Base-by-base conservation (phyloP, 2,113 vertebrate species). In the Marmota monax region DNA sequence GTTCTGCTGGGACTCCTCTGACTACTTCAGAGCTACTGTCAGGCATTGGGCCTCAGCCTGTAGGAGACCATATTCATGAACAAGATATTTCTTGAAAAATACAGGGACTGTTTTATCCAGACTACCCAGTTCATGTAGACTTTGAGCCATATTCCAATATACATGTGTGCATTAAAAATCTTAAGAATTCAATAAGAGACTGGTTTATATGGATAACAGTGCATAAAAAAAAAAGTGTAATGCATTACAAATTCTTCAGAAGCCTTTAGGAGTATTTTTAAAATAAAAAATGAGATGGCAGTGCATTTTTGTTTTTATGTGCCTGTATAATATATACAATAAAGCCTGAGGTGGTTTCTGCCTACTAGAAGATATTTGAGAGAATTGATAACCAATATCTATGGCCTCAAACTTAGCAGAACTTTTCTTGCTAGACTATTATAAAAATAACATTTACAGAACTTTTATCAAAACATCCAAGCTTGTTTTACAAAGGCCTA, bases 71-170 rank as follows among this genome's bases (percentile, higher is more conserved):
- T 84, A 61, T 65, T 84, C 16, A 67, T 61, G 48, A 76, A 48
- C 73, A 20, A 53, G 93, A 22, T 56, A 82, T 61, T 90, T 39
- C 58, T 76, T 76, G 58, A 94, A 82, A 93, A 92, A 61, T 89
- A 42, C 37, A 67, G 37, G 74, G 39, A 16, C 1, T 32, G 11
- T 72, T 61, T 85, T 86, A 82, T 22, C 16, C 2, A 42, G 2
- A 58, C 34, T 80, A 76, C 37, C 27, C 1, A n/a, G 29, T 70
- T 77, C 34, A 70, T 87, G 63, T 86, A 76, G 42, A 72, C 70
- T 89, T 92, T 39, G n/a, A 76, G 76, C 29, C 27, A 20, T 61
- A 32, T 83, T 18, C 34, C 90, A 53, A 45, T 14, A 82, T 48
- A 32, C 17, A 67, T 13, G n/a, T 48, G 8, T 86, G n/a, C 58